Base-by-base conservation (phyloP, 2,888 invertebrate genomes). In the Dolomedes plantarius region DNA sequence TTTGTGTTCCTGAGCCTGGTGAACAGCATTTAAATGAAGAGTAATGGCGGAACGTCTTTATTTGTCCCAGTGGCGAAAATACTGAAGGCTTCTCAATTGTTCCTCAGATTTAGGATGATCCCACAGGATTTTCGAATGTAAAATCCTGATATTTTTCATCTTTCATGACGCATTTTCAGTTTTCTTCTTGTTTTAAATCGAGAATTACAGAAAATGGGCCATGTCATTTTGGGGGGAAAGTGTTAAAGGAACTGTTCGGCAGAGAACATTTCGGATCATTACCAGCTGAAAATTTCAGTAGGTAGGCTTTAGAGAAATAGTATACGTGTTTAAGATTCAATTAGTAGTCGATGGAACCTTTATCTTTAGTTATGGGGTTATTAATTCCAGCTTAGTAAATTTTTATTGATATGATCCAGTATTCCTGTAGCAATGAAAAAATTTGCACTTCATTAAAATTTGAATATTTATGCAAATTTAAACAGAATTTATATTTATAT, bases 11-110 rank as follows among this genome's bases (percentile, higher is more conserved):
- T 56, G 56, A 56, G 56, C 56, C 56, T 23, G 23, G 23, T n/a
- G 41, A 68, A 82, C 75, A 71, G 6, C 39, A 39, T 85, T 77
- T 77, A 85, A 85, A 85, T 85, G 83, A 85, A 85, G 83, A 85
- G 31, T 85, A 85, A 85, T 85, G 77, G 83, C 19, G n/a, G 31
- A 56, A 23, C 67, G 83, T 50, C 76, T 85, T 85, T 85, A 73
- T 77, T 77, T 72, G 73, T 73, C 73, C 67, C 77, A 36, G 13
- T 64, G 11, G 73, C 41, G 62, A 73, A 67, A 78, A 85, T 72
- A 68, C 77, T 73, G 50, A 73, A 85, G 73, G 73, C 72, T 9
- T 50, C 68, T 68, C 77, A 50, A 85, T 77, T 73, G 56, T 77
- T 46, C 29, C 36, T 6, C n/a, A 46, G 71, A 46, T 76, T 77